A percentile compares a stretch with the other conserved stretches of the same genome.
Conservation (phyloP, 2,113 vertebrate genomes). For the Oriolus oriolus region DNA sequence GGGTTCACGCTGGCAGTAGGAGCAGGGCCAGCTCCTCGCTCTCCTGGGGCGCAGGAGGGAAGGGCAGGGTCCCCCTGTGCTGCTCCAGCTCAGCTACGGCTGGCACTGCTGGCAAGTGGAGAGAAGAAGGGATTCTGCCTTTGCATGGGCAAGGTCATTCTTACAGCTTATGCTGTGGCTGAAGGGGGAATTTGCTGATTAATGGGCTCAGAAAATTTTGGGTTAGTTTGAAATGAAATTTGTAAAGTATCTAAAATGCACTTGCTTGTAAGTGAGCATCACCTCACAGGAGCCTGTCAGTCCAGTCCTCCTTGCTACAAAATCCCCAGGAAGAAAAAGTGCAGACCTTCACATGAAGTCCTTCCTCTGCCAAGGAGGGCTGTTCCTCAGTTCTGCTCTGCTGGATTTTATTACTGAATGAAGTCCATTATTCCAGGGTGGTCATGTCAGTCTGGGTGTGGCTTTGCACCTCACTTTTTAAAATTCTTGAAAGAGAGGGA, state of each 20-base stretch:
- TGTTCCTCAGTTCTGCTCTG: not conserved
- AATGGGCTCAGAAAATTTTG: not conserved
- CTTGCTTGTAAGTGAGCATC: not conserved
- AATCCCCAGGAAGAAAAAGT: not conserved
- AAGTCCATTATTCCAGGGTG: not conserved
- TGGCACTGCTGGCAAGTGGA: accelerated
- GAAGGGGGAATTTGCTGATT: not conserved
- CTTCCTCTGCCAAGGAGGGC: not conserved
- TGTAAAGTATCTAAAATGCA: not conserved
- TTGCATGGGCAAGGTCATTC: not conserved
- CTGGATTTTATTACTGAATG: not conserved
- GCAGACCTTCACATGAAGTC: not conserved
- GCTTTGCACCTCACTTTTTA: not conserved
- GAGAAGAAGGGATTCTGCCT: not conserved
- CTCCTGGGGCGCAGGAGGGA: not conserved
- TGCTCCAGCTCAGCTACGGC: accelerated
- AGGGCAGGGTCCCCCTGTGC: accelerated
- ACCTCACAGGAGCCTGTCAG: not conserved
- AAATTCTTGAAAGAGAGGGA: not conserved
- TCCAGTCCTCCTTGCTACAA: not conserved
- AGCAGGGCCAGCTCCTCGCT: not conserved
- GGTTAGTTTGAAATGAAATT: not conserved
- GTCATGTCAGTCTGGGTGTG: not conserved
- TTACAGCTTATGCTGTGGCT: not conserved
- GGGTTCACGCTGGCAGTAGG: not conserved